phyloP scores from a whole-genome alignment of 2,888 invertebrate genomes.

The Beris morrisii region DNA sequence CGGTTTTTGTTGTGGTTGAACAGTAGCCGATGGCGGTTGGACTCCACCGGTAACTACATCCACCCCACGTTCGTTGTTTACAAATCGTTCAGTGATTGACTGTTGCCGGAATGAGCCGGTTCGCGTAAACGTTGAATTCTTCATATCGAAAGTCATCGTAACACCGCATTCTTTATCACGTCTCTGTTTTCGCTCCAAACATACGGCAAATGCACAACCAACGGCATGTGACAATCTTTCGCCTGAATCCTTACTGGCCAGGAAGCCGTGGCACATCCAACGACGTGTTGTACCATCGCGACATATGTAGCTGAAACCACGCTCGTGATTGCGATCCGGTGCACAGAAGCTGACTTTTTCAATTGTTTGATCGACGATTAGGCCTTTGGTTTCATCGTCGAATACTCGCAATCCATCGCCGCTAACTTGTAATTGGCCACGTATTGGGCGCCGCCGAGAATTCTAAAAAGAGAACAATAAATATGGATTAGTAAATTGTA shows the following conservation, averaged over 20 bases:
- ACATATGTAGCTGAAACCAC: conserved; percentile 97
- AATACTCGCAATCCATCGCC: conserved; percentile 97
- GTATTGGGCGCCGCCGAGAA: conserved; percentile 84
- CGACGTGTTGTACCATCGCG: conserved; percentile 97
- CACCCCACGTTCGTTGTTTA: conserved; percentile 59
- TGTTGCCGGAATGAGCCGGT: conserved; percentile 90
- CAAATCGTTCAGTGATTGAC: conserved; percentile 75
- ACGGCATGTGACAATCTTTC: conserved; percentile 98
- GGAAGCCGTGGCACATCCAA: conserved; percentile 99
- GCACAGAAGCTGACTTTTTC: conserved; percentile 99
- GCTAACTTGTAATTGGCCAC: conserved; percentile 85
- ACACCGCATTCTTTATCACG: conserved; percentile 95
- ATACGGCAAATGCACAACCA: conserved; percentile 98
- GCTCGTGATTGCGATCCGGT: conserved; percentile 95
- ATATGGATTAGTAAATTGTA: background rate
- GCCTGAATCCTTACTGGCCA: conserved; percentile 93
- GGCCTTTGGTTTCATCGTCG: conserved; percentile 97
- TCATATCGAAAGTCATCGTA: conserved; percentile 88
- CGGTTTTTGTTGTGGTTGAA: conserved; percentile 61
- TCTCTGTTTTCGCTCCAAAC: conserved; percentile 95
- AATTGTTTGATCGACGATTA: conserved; percentile 99
- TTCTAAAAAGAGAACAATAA: conserved; percentile 62
- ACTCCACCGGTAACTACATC: conserved; percentile 47
- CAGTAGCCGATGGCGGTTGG: conserved; percentile 51
- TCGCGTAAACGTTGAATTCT: conserved; percentile 88